Evolutionary conservation across 2,113 vertebrate genomes (phyloP), one percentile per base, ranked within the genome.

Genomic region (Lutjanus erythropterus): DNA sequence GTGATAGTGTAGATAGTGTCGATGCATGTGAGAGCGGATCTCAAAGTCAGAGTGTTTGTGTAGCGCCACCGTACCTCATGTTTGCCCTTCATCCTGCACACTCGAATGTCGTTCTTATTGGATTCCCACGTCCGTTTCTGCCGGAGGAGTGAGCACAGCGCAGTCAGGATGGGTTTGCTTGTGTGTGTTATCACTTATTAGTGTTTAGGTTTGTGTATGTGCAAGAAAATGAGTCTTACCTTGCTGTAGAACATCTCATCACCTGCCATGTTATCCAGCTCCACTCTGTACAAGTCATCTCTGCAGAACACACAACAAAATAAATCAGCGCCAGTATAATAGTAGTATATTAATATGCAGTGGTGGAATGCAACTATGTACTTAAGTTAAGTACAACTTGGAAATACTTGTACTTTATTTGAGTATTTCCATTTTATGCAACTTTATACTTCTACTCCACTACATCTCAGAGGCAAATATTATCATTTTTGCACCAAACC

Each of bases 41-140:
- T 85, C 74, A 83, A 64, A 77, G 71, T 76, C 44, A 52, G 41
- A 21, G 29, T 50, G 58, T 71, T n/a, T 78, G 71, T 59, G 73
- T 33, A 25, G 0, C 1, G 37, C 46, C 59, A 15, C 66, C 49
- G 50, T 88, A 99, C 97, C 96, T 99, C 97, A 0, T 97, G 97
- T 76, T 99, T 99, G 84, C 98, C 98, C 93, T 98, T 99, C 98
- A 99, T 99, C 53, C 96, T 86, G 87, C 98, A 99, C 93, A 98
- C 97, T 75, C 96, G 94, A 74, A 99, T 98, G 92, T 99, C 97
- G 0, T 97, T 96, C 83, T 97, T 97, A 86, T 97, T 98, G n/a
- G 98, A 98, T 85, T 91, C 95, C 98, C 98, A 99, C 0, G 97
- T 97, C 85, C 97, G 93, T 85, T 97, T 99, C 98, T 99, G 92